These are phyloP conservation scores for Tyria jacobaeae DNA, from an alignment of 2,888 invertebrate genomes.

Conservation along the genomic window DNA sequence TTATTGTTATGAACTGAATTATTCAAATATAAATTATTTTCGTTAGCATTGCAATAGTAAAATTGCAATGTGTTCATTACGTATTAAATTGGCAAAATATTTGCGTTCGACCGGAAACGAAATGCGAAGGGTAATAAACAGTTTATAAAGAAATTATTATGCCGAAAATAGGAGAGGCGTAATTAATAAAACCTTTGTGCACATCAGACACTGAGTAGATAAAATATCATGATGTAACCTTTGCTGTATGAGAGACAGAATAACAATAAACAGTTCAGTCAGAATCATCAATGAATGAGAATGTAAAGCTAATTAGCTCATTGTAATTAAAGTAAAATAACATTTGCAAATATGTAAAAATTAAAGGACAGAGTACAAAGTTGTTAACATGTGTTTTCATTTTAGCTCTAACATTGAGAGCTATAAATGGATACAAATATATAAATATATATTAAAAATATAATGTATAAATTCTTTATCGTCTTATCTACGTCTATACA, in stretches of 20 bases:
- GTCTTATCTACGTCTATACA: too few relatives aligned
- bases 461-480: too few relatives aligned
- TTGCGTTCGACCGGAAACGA: neutral
- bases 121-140: neutral
- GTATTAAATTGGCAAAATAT: neutral
- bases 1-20: too few relatives aligned
- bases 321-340: neutral
- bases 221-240: slow-evolving; percentile 7
- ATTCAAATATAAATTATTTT: too few relatives aligned
- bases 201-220: slow-evolving; percentile 3
- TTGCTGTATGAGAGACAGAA: neutral
- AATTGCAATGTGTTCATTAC: neutral
- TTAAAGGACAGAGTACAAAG: too few relatives aligned
- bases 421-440: too few relatives aligned
- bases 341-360: too few relatives aligned
- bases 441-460: too few relatives aligned
- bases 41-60: too few relatives aligned
- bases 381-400: too few relatives aligned
- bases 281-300: neutral
- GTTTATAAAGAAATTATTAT: neutral
- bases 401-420: too few relatives aligned
- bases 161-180: neutral
- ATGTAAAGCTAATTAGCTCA: neutral
- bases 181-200: neutral
- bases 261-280: neutral